Evolutionary conservation across 2,888 invertebrate species (phyloP), one percentile per base, ranked within the genome.

Genomic region (Pristionchus entomophagus): DNA sequence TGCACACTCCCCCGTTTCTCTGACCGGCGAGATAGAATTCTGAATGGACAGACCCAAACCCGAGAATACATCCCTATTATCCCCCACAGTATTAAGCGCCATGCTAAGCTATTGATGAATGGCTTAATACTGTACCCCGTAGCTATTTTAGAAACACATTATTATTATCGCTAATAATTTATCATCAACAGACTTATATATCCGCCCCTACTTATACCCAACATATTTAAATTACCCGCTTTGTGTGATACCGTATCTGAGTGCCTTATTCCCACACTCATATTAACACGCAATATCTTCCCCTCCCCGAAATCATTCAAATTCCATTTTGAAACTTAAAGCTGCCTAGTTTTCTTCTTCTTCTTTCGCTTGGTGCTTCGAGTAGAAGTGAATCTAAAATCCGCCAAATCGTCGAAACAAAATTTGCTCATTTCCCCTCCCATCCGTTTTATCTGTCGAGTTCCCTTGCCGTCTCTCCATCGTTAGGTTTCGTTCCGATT

Each of bases 401-500:
- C 29, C 32, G 69, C 78, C 49, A 45, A 78, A 49, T 29, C 17
- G 14, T 29, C 45, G 12, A 38, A n/a, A 22, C 22, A 29, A 2
- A 77, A 29, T 78, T 78, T 78, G 45, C 51, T 78, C 78, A 78
- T 29, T 49, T 12, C 29, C 49, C 38, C 59, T n/a, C n/a, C n/a
- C n/a, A n/a, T n/a, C 35, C 38, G 35, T 69, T 69, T n/a, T 35
- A 35, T 38, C 19, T 69, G 38, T 69, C 69, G 69, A 69, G 41
- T 69, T 69, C n/a, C 69, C 69, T 69, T 69, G 69, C 69, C 69
- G 62, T 62, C 26, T 29, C n/a, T 62, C 32, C n/a, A 29, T 62
- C 19, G 62, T 62, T 62, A 62, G 62, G 17, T 62, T 26, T 32
- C 14, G 45, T 45, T n/a, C n/a, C n/a, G n/a, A n/a, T n/a, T n/a